Evolutionary conservation across 2,797 vertebrate species (phyloP).

Genomic region (Molossus molossus): DNA sequence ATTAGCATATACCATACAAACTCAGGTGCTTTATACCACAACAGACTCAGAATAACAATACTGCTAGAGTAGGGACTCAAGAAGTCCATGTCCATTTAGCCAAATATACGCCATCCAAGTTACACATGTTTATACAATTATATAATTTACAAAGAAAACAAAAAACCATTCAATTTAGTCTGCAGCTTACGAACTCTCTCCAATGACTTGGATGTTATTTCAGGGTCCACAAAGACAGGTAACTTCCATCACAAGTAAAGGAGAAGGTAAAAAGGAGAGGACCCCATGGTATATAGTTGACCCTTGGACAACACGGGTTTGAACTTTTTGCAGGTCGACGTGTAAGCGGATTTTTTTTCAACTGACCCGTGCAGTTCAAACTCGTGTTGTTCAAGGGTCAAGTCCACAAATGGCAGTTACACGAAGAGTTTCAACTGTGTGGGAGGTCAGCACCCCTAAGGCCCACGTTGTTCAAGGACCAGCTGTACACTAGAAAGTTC

Average conservation of each 20-base stretch:
- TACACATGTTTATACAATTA: neutral
- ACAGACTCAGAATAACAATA: neutral
- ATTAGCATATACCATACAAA: neutral
- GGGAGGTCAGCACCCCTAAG: neutral
- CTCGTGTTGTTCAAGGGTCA: neutral
- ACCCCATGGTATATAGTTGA: neutral
- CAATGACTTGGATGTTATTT: neutral
- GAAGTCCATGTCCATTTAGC: neutral
- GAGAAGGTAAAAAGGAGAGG: neutral
- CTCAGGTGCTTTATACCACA: neutral
- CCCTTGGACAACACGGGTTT: neutral
- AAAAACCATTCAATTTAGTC: neutral
- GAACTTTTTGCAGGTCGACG: neutral
- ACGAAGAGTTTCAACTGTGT: neutral
- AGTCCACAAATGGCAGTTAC: neutral
- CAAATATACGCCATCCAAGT: neutral
- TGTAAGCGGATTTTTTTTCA: neutral
- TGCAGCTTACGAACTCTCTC: neutral
- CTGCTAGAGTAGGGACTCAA: neutral
- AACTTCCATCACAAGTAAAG: no score
- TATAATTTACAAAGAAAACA: neutral
- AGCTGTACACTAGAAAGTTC: neutral
- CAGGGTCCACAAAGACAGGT: neutral
- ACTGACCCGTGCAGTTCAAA: neutral
- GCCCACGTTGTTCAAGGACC: neutral